Evolutionary conservation across 2,888 invertebrate genomes (phyloP), one percentile per base, ranked within the genome.

Genomic region (Mylabris sibirica): DNA sequence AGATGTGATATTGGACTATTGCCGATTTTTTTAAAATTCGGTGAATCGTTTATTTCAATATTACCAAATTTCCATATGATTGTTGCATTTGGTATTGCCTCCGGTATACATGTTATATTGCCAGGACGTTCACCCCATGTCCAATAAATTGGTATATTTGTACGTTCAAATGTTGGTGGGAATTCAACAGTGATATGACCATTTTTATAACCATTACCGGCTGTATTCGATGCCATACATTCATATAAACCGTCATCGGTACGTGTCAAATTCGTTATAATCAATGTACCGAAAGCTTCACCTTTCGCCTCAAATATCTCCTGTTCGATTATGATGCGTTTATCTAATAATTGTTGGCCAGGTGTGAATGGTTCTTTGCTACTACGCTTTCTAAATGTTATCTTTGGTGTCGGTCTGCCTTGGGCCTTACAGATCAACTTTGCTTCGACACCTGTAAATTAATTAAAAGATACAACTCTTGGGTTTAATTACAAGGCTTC

Each of bases 161-260:
- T 90, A 53, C 90, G 89, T 59, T 90, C 91, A 80, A 96, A 96
- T 2, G 92, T 90, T 0, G 96, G 96, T 5, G 90, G 89, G 80
- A 93, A 96, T 80, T 96, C 91, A 3, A 96, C 92, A 0, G 92
- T 91, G 64, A 96, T 87, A 81, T 96, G 95, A 0, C 95, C 96
- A 77, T 93, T 94, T 80, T 89, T 91, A 74, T 89, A 90, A 1
- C 91, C 91, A 66, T 70, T 76, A 22, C 92, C 95, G 26, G 94
- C 95, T 79, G 90, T 89, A 80, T 96, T 96, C 78, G 89, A 88
- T 5, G 96, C 96, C 63, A 93, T 88, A 81, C 97, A 97, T 80
- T 93, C 93, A 82, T 97, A 97, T 9, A 97, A 87, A 0, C 96
- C 97, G 83, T 97, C 97, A 83, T 97, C 94, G 2, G 88, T 87